Conservation (phyloP, 2,113 vertebrate genomes). For the Cinclus mexicanus region DNA sequence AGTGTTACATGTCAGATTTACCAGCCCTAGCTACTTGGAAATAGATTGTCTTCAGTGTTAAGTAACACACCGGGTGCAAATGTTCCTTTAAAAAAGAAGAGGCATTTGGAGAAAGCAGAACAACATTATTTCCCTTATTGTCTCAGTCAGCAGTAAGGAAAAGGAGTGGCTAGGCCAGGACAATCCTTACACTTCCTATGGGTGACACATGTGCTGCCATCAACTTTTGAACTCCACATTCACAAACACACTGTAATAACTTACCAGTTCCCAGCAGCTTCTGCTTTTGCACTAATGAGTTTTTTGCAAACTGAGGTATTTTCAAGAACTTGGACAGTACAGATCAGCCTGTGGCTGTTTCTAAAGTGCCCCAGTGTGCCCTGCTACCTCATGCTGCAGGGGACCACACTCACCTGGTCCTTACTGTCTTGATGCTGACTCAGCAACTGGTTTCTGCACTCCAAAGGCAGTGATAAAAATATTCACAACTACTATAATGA, state of each 20-base stretch:
- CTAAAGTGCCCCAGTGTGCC: no score
- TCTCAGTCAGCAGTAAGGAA: not conserved
- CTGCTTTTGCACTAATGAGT: not conserved
- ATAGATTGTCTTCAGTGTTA: not conserved
- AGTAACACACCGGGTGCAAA: not conserved
- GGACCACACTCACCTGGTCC: conserved; percentile 52
- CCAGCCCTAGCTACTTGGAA: not conserved
- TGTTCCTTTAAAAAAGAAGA: not conserved
- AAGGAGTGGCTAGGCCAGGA: not conserved
- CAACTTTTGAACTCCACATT: not conserved
- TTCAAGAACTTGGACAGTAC: not conserved
- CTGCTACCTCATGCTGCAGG: not conserved
- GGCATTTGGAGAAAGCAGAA: not conserved
- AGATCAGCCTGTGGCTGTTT: not conserved
- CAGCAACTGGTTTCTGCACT: conserved; percentile 81
- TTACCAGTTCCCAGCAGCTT: not conserved
- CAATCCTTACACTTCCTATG: not conserved
- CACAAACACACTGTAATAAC: not conserved
- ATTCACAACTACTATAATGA: conserved; percentile 94
- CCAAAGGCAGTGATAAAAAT: conserved; percentile 97
- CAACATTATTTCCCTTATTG: not conserved
- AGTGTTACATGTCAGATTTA: not conserved
- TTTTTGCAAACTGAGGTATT: not conserved
- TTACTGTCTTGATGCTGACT: conserved; percentile 31
- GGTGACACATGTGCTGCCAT: not conserved